Evolutionary conservation across 2,797 vertebrate species (phyloP).

Genomic region (Buceros bicornis): DNA sequence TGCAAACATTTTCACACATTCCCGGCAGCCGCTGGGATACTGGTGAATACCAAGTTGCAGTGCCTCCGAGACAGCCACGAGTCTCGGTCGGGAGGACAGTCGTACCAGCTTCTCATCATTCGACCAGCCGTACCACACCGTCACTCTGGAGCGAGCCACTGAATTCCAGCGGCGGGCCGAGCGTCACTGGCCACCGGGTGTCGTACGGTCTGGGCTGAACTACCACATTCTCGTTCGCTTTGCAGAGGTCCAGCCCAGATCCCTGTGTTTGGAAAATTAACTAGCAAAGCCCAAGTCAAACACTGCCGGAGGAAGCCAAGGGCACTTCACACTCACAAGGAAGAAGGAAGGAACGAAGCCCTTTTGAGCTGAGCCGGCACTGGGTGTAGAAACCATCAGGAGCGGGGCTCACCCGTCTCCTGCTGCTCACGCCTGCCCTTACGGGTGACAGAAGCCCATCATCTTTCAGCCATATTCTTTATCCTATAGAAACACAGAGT

Average conservation of each 20-base stretch:
- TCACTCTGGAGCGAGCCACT: neutral
- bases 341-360: neutral
- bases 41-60: neutral
- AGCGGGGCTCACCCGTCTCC: neutral
- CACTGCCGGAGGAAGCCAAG: neutral
- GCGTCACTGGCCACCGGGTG: neutral
- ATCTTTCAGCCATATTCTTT: neutral
- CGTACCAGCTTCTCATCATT: conserved; percentile 21
- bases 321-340: neutral
- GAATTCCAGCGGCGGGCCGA: neutral
- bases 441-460: neutral
- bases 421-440: neutral
- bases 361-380: neutral
- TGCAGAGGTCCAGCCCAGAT: neutral
- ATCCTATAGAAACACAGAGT: neutral
- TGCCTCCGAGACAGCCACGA: neutral
- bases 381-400: neutral
- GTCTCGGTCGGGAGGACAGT: neutral
- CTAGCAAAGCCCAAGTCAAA: neutral
- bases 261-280: neutral
- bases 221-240: neutral
- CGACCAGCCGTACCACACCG: neutral
- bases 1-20: conserved; percentile 50
- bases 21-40: neutral
- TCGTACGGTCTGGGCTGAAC: neutral